phyloP scores from a whole-genome alignment of 2,113 vertebrate genomes.

The Terrapene triunguis region DNA sequence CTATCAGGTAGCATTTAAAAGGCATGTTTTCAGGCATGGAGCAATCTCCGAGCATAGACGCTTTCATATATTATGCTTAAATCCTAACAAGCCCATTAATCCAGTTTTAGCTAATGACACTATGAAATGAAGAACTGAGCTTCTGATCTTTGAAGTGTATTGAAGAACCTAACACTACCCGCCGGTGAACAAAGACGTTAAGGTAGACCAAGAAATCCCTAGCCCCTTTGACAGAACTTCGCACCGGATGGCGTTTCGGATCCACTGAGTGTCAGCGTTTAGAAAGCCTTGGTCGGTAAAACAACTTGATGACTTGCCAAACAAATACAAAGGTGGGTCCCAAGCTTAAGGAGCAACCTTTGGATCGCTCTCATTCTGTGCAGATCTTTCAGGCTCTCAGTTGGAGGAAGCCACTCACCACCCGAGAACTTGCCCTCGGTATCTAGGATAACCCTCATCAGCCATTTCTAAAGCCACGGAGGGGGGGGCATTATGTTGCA shows the following conservation, averaged over 20 bases:
- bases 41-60: background rate
- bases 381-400: background rate
- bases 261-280: background rate
- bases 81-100: background rate
- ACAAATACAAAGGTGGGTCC: background rate
- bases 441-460: no score
- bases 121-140: background rate
- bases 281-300: background rate
- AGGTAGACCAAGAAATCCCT: background rate
- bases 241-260: background rate
- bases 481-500: background rate
- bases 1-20: background rate
- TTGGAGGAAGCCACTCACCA: background rate
- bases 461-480: background rate
- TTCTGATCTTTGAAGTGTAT: background rate
- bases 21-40: background rate
- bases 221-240: background rate
- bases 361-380: background rate
- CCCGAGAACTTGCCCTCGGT: background rate
- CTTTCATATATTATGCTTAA: background rate
- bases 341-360: background rate
- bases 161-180: background rate
- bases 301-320: no score
- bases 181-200: background rate
- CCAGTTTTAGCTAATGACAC: background rate